Conservation (phyloP, 2,888 invertebrate species). For the Chrysolina oricalcia region DNA sequence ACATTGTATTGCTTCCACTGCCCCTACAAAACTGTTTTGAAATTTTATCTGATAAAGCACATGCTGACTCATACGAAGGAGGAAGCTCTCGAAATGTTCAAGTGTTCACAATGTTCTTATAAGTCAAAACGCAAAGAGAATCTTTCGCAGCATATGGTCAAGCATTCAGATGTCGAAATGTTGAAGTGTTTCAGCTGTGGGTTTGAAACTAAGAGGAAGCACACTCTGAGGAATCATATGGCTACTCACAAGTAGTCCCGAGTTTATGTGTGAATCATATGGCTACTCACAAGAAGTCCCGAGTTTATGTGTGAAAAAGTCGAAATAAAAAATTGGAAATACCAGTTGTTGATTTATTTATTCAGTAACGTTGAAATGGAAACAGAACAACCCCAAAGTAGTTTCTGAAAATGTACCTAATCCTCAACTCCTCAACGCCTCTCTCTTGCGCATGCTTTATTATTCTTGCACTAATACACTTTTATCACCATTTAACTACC, state of each 20-base stretch:
- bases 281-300: not conserved
- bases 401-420: no score
- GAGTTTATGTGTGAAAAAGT: not conserved
- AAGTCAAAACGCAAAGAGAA: not conserved
- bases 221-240: not conserved
- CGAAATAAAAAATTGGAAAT: not conserved
- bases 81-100: not conserved
- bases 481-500: no score
- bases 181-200: not conserved
- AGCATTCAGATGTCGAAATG: not conserved
- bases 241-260: not conserved
- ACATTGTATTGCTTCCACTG: not conserved
- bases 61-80: not conserved
- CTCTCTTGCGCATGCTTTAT: no score
- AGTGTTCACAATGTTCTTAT: not conserved
- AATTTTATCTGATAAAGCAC: not conserved
- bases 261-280: not conserved
- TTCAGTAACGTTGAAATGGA: no score
- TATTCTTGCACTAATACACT: no score
- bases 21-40: not conserved
- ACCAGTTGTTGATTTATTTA: no score
- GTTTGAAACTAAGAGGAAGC: constrained; percentile 2
- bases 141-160: not conserved
- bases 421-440: no score
- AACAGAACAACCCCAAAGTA: no score